These are phyloP conservation scores for Colletes gigas DNA, from an alignment of 1,140 invertebrate species.

Conservation along the genomic window DNA sequence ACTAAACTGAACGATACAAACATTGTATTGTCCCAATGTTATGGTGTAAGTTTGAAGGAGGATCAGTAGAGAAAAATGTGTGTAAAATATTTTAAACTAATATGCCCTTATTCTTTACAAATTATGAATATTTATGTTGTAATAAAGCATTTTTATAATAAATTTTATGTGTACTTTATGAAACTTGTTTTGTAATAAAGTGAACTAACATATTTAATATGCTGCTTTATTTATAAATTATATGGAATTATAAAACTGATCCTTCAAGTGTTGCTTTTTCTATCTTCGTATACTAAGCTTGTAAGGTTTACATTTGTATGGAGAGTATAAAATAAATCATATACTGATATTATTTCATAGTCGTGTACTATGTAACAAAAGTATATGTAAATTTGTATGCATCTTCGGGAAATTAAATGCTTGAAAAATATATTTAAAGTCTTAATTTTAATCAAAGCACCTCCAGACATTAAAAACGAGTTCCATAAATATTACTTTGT, in stretches of 20 bases:
- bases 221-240: not conserved
- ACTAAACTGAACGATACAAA: conserved; percentile 37
- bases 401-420: conserved; percentile 43
- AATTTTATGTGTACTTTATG: conserved; percentile 1
- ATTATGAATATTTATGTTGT: conserved; percentile 13
- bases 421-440: conserved; percentile 12
- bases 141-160: conserved; percentile 20
- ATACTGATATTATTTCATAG: conserved; percentile 51
- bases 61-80: conserved; percentile 45
- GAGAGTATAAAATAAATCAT: conserved; percentile 48
- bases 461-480: not conserved
- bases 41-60: conserved; percentile 36
- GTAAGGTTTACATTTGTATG: conserved; percentile 60
- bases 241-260: conserved; percentile 53
- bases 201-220: conserved; percentile 12
- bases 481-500: conserved; percentile 11
- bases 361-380: conserved; percentile 53
- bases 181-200: conserved; percentile 34
- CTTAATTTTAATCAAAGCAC: conserved; percentile 8
- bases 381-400: conserved; percentile 50
- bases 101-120: conserved; percentile 26
- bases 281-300: conserved; percentile 57
- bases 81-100: conserved; percentile 25
- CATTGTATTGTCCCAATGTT: conserved; percentile 48
- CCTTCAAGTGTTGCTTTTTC: conserved; percentile 54